phyloP scores from a whole-genome alignment of 2,888 invertebrate genomes.

The Choreutis nemorana region DNA sequence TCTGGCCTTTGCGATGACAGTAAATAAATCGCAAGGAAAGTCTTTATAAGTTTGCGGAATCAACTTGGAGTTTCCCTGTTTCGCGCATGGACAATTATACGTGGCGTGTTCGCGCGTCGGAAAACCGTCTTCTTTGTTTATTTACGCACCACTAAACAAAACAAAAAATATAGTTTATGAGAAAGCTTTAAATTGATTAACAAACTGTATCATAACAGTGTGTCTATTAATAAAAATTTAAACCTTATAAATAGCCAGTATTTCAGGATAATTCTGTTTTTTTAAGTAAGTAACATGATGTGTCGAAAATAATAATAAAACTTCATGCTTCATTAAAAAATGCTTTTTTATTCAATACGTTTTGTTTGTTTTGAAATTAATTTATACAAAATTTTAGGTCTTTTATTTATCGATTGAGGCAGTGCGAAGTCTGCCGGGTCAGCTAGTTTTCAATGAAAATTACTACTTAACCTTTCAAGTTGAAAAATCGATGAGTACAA shows the following conservation, averaged over 20 bases:
- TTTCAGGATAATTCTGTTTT: conserved; percentile 9
- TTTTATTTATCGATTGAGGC: conserved; percentile 9
- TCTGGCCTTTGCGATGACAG: conserved; percentile 16
- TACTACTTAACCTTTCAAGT: no score
- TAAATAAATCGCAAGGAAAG: conserved; percentile 10
- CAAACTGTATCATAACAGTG: no score
- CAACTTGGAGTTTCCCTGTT: conserved; percentile 9
- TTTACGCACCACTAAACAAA: conserved; percentile 12
- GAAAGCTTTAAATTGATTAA: no score
- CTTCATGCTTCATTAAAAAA: conserved; percentile 8
- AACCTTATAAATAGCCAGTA: conserved; percentile 8
- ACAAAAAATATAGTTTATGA: conserved; percentile 13
- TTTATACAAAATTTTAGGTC: conserved; percentile 9
- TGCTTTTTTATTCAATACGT: no score
- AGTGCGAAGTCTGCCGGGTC: conserved; percentile 9
- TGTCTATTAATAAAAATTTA: conserved; percentile 5
- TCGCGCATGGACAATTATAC: conserved; percentile 10
- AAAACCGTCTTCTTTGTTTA: conserved; percentile 13
- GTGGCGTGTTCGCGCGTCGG: conserved; percentile 13
- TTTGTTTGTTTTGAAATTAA: no score
- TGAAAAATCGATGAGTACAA: no score
- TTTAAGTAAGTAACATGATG: conserved; percentile 10
- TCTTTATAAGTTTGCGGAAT: conserved; percentile 10
- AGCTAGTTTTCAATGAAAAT: no score
- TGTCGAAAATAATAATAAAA: conserved; percentile 10